Evolutionary conservation across 92 coral and sea anemone genomes (phyloP).

Genomic region (Anthopleura xanthogrammica): DNA sequence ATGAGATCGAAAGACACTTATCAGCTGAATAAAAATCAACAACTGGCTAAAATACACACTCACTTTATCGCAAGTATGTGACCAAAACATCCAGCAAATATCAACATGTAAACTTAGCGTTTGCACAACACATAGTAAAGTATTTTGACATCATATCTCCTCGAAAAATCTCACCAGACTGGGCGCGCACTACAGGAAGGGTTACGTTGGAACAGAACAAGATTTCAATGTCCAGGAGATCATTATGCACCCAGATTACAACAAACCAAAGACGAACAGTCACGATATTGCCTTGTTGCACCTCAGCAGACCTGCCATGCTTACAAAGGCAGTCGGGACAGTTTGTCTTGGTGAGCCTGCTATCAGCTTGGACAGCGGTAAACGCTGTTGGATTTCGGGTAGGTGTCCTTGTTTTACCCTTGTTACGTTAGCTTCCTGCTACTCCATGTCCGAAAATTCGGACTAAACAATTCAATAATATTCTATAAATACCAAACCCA

Average conservation of each 20-base stretch:
- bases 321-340: slow-evolving; percentile 9
- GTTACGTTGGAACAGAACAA: slow-evolving; percentile 28
- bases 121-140: too few relatives aligned
- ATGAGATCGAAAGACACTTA: too few relatives aligned
- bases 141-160: too few relatives aligned
- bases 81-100: too few relatives aligned
- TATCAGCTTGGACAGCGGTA: slow-evolving; percentile 10
- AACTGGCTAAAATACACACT: too few relatives aligned
- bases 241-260: slow-evolving; percentile 17
- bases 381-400: slow-evolving; percentile 31
- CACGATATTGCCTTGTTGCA: slow-evolving; percentile 7
- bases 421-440: too few relatives aligned
- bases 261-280: not conserved
- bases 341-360: slow-evolving; percentile 23
- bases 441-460: too few relatives aligned
- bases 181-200: slow-evolving; percentile 16
- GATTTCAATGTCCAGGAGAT: slow-evolving; percentile 7
- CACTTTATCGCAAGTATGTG: too few relatives aligned
- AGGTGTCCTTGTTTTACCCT: not conserved
- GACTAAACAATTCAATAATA: too few relatives aligned
- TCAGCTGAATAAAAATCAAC: too few relatives aligned
- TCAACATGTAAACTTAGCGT: too few relatives aligned
- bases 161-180: not conserved
- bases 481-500: not conserved
- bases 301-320: slow-evolving; percentile 14